Evolutionary conservation across 2,113 vertebrate genomes (phyloP), one percentile per base, ranked within the genome.

Genomic region (Chauna torquata): DNA sequence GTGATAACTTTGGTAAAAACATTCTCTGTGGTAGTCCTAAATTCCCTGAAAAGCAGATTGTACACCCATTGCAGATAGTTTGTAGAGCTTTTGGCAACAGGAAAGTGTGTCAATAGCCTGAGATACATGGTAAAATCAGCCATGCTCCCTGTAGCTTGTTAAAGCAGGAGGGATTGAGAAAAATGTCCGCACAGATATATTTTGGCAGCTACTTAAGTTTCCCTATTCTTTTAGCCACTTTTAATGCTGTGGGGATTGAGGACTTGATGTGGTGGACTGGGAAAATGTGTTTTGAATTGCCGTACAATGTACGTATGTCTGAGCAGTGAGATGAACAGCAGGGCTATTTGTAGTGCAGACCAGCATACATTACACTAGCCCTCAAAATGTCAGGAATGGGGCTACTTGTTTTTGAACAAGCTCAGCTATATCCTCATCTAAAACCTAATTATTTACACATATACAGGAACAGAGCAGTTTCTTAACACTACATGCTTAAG

Each of bases 151-250:
- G n/a, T 40, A 87, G 47, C 24, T 58, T 88, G 45, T 54, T 92
- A 47, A 62, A 10, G 19, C 28, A 47, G 64, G 68, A 86, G 54
- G 32, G 32, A 27, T 27, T 72, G 57, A 90, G 61, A 18, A 79
- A 47, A 64, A 58, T 0, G 16, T 32, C 34, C 68, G 42, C 75
- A 47, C 49, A 55, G 61, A 47, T 11, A 7, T 66, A 30, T 92
- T 95, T 96, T 88, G 75, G n/a, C 76, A 94, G 64, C 72, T 92
- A 47, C 69, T 86, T 28, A 30, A 25, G 20, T 78, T 88, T 93
- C 85, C 25, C 50, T 90, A 0, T 90, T 90, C 6, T 14, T 58
- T 32, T 71, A n/a, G 55, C 55, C n/a, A 44, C n/a, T 77, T 90
- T 52, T 65, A 76, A 19, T 70, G 36, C 47, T 79, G 68, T 70